Base-by-base conservation (phyloP, 2,888 invertebrate genomes). In the Pristionchus arcanus region DNA sequence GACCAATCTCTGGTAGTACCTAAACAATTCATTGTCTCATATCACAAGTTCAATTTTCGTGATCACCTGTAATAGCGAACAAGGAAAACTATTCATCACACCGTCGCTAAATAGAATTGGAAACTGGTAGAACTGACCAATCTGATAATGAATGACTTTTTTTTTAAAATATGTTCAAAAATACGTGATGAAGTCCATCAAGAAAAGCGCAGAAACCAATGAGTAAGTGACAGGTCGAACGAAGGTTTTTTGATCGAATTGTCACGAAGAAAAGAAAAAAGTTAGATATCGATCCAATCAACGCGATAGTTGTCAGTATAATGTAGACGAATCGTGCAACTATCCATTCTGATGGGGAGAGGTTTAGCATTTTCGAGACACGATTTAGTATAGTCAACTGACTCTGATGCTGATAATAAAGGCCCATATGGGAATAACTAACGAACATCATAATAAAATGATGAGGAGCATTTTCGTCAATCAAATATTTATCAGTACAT, bases 171-270 rank as follows among this genome's bases (percentile, higher is more conserved):
- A 71, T 71, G 71, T 2, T 71, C 28, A 71, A 11, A 16, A 34
- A 34, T 21, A 77, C 77, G 7, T 77, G 42, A 19, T 81, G 81
- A n/a, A 81, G 21, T 4, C 49, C n/a, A 28, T 81, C 81, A 11
- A 81, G 81, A 5, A 81, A 49, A 11, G 81, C 81, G 15, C 81
- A 49, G 4, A 81, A n/a, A 4, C 81, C 81, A 11, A 49, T 81
- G 42, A 81, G 49, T 9, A 81, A n/a, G n/a, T 81, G 81, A n/a
- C 49, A 49, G 28, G 81, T n/a, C 5, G 81, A 81, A 21, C 81
- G 81, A 49, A 81, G 81, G n/a, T 2, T 25, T 19, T 15, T 2
- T 2, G 81, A 49, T 3, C 34, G 25, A 19, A 81, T 1, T 0
- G 49, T 81, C 2, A 81, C 81, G 49, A 81, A 11, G 81, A 81